Evolutionary conservation across 2,888 invertebrate genomes (phyloP), one percentile per base, ranked within the genome.

Genomic region (Biston betularia): DNA sequence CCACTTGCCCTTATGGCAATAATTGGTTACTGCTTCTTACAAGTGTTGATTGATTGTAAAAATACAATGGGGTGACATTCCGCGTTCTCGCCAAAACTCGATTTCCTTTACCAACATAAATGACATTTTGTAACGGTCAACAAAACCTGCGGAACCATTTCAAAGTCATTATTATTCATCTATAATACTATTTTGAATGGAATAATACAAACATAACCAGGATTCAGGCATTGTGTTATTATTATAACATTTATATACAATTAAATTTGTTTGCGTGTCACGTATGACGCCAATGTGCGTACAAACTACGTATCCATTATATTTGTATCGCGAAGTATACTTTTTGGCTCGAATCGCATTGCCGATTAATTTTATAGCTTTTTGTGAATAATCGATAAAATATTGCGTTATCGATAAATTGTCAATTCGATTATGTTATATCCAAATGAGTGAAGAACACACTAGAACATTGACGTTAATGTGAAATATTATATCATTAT

Each of bases 241-340:
- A 70, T 75, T 69, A 71, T 67, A 63, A 65, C 53, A 63, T 48
- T 38, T 57, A 24, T 24, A 24, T 3, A 24, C 24, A 24, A 24
- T 10, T 63, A 35, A 66, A 75, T 80, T 60, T 40, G 73, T 48
- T 67, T 70, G 50, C 81, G 10, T 48, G 58, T 78, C 81, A 80
- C 82, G 82, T 73, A 69, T 68, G 69, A 62, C 75, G 69, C 72
- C 75, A 74, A 76, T 79, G 77, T 79, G 78, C 74, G 73, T 74
- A 71, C 74, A 73, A 74, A 71, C 75, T 75, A 79, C 76, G 75
- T 59, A 57, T 24, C 42, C 56, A 57, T 24, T 46, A 34, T 74
- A 69, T 48, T 74, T 44, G 14, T 53, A 58, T 24, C n/a, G 34
- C n/a, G 2, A 12, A 12, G 45, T 57, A 45, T 24, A n/a, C n/a